Base-by-base conservation (phyloP, 2,113 vertebrate genomes). In the Sula dactylatra region DNA sequence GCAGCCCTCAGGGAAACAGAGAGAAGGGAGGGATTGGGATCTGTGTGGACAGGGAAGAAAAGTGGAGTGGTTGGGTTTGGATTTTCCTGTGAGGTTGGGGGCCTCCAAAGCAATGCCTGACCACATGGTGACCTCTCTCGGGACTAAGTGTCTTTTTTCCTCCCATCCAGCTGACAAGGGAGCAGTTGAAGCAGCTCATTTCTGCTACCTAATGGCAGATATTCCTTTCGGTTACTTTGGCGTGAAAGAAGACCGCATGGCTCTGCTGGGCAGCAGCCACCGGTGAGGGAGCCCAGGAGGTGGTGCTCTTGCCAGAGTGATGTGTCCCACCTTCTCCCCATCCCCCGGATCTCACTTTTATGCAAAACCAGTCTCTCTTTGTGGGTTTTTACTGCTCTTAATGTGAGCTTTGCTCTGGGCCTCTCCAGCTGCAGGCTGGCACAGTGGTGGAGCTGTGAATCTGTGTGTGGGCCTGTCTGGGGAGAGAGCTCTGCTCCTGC, bases 161-260 rank as follows among this genome's bases (percentile, higher is more conserved):
- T 93, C 45, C 85, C 91, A 42, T 27, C 38, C 97, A 99, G 99
- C 98, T 90, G 98, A 98, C 77, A 99, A 97, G 95, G 99, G 99
- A 58, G 97, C 99, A 24, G 76, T 98, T 0, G 98, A 99, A 91
- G 99, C 99, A 2, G 98, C 99, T 90, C 99, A 99, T 65, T 98
- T 99, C 97, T 99, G 99, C 97, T 99, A 99, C 96, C 98, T 99
- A 96, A 97, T 98, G 91, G 99, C 98, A 49, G 94, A 97, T 0
- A 81, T 97, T 80, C 98, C 98, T 88, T 99, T 99, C 1, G 98
- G 99, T n/a, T 95, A 97, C 90, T 99, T 98, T 1, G 97, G 97
- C 3, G 95, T 91, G 59, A 99, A 98, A 91, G 94, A 98, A 12
- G 98, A 98, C 15, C 98, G 96, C 34, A 97, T 99, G 92, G 98